phyloP scores from a whole-genome alignment of 1,140 invertebrate species.

The Lepidurus packardi region DNA sequence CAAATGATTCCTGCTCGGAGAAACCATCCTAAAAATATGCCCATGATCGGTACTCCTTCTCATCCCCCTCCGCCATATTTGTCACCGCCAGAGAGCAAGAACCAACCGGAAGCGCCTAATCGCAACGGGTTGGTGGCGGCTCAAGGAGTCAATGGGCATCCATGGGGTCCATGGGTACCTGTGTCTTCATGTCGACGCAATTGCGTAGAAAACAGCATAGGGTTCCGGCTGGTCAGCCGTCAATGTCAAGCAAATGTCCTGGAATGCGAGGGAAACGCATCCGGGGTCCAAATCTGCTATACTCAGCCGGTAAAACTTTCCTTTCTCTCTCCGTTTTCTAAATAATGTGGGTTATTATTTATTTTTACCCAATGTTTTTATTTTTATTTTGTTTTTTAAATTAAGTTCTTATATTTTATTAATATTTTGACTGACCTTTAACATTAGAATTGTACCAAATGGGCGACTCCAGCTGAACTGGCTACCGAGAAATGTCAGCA shows the following conservation, averaged over 20 bases:
- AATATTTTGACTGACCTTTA: too few species aligned
- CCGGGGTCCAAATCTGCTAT: neutral
- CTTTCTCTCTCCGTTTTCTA: neutral
- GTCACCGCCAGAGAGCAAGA: neutral
- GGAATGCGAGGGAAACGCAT: neutral
- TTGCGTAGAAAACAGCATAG: conserved; percentile 2
- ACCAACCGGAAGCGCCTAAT: neutral
- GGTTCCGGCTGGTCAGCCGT: neutral
- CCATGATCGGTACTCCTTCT: neutral
- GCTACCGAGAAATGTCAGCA: conserved; percentile 2
- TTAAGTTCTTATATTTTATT: too few species aligned
- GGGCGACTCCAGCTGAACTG: neutral
- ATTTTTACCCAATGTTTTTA: too few species aligned
- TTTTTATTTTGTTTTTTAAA: too few species aligned
- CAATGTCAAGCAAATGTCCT: neutral
- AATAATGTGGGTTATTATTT: neutral
- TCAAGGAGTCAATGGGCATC: neutral
- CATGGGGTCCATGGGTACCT: neutral
- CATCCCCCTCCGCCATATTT: neutral
- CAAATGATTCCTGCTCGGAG: neutral
- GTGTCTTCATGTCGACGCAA: neutral
- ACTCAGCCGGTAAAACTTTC: neutral
- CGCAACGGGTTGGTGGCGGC: neutral
- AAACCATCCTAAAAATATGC: neutral
- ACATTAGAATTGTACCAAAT: neutral